Percentiles rank a stretch among this genome's conserved stretches.
Conservation (phyloP, 2,797 vertebrate genomes). For the Parauchenoglanis punctatus region DNA sequence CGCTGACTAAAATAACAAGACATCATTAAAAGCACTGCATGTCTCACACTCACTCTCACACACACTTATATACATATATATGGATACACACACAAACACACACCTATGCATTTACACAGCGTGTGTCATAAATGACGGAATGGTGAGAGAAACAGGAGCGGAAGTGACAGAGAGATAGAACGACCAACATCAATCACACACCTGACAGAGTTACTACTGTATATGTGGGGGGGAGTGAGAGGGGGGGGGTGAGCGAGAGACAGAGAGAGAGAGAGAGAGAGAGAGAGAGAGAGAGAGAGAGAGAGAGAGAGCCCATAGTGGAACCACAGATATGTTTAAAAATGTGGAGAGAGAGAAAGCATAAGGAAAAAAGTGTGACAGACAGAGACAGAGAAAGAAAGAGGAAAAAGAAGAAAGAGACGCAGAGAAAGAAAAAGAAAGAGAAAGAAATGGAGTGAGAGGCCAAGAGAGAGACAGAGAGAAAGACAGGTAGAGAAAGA, state of each 20-base stretch:
- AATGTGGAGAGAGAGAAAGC: neutral
- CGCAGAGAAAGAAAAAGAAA: too few relatives aligned
- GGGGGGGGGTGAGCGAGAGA: neutral
- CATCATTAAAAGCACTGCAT: constrained; percentile 46
- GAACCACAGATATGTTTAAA: neutral
- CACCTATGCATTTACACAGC: neutral
- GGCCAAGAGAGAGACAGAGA: neutral
- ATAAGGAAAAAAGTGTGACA: neutral
- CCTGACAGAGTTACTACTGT: neutral
- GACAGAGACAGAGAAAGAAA: neutral
- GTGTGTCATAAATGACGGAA: constrained; percentile 12
- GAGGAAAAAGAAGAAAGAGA: neutral
- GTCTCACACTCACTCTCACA: neutral
- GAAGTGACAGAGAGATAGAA: neutral
- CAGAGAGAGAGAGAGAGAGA: neutral
- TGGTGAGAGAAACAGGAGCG: neutral
- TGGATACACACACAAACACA: neutral
- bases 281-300: too few relatives aligned
- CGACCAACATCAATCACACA: neutral
- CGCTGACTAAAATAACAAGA: constrained; percentile 52
- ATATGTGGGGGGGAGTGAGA: neutral
- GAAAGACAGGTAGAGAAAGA: too few relatives aligned
- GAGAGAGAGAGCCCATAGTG: neutral
- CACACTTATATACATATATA: neutral
- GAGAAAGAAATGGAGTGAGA: too few relatives aligned